Percentiles rank a stretch among this genome's conserved stretches.
phyloP scores from a whole-genome alignment of 2,113 vertebrate genomes.

The Anseranas semipalmata region DNA sequence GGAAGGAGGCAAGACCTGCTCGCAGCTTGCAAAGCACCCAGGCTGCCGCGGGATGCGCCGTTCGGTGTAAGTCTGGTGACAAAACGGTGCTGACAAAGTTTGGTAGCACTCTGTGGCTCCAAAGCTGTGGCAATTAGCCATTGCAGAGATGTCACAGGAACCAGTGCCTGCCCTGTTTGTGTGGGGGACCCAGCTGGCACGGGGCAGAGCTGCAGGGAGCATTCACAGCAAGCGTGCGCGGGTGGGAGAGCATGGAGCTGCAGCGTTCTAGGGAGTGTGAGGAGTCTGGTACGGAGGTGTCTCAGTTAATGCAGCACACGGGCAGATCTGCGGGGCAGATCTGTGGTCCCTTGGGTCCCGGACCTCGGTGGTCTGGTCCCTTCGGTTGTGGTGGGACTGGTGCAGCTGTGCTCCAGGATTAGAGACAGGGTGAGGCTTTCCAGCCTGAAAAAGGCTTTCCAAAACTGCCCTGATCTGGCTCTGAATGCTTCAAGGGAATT shows the following conservation, averaged over 20 bases:
- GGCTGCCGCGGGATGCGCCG: background rate
- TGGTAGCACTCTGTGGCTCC: background rate
- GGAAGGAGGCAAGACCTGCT: background rate
- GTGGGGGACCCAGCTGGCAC: background rate
- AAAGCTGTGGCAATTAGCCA: background rate
- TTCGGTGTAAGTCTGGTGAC: background rate
- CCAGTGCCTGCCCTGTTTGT: background rate
- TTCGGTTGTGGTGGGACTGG: rapidly evolving
- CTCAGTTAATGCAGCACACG: too few relatives aligned
- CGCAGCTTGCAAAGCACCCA: background rate
- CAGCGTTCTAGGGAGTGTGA: background rate
- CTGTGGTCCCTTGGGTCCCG: too few relatives aligned
- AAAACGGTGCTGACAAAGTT: too few relatives aligned
- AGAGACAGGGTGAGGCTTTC: background rate
- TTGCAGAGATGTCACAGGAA: background rate
- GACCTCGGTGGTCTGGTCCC: too few relatives aligned
- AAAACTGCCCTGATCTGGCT: background rate
- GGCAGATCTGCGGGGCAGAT: background rate
- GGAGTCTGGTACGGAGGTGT: background rate
- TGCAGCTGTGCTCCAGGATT: rapidly evolving
- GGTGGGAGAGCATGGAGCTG: background rate
- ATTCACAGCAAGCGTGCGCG: background rate
- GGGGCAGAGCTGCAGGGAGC: background rate
- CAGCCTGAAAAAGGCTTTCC: background rate
- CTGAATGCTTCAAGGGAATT: background rate